Conservation (phyloP, 2,113 vertebrate genomes). For the Cromileptes altivelis region DNA sequence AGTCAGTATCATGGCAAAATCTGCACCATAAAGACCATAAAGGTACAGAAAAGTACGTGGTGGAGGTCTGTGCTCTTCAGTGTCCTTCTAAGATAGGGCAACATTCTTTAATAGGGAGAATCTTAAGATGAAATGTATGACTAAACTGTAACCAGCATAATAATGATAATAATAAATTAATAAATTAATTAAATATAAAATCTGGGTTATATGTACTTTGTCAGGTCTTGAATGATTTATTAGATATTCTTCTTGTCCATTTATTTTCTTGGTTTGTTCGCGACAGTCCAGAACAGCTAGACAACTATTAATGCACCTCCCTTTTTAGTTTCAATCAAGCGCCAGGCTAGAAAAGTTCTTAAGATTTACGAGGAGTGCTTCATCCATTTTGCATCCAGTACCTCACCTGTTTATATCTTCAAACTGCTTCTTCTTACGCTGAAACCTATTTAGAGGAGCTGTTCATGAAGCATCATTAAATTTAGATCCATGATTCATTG, state of each 20-base stretch:
- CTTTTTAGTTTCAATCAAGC: slow-evolving; percentile 24
- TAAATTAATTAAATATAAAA: not conserved
- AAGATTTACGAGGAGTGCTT: slow-evolving; percentile 32
- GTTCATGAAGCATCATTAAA: slow-evolving; percentile 51
- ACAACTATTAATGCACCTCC: not conserved
- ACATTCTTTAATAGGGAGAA: too few relatives aligned
- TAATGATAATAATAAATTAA: too few relatives aligned
- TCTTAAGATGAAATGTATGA: too few relatives aligned
- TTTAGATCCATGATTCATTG: slow-evolving; percentile 48
- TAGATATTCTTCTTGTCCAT: not conserved
- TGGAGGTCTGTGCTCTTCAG: too few relatives aligned
- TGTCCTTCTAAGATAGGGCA: too few relatives aligned
- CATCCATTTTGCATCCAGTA: not conserved
- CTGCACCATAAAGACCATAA: not conserved
- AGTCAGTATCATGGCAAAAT: not conserved
- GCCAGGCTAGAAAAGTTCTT: not conserved
- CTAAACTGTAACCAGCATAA: not conserved
- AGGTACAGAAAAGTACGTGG: not conserved
- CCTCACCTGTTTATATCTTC: slow-evolving; percentile 38
- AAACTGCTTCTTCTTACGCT: slow-evolving; percentile 28
- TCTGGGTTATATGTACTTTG: not conserved
- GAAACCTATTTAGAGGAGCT: slow-evolving; percentile 29
- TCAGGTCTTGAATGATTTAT: not conserved
- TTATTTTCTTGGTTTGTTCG: slow-evolving; percentile 6
- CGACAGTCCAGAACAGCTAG: slow-evolving; percentile 1